Evolutionary conservation across 2,797 vertebrate species (phyloP).

Genomic region (Sphenopsis melanotis): DNA sequence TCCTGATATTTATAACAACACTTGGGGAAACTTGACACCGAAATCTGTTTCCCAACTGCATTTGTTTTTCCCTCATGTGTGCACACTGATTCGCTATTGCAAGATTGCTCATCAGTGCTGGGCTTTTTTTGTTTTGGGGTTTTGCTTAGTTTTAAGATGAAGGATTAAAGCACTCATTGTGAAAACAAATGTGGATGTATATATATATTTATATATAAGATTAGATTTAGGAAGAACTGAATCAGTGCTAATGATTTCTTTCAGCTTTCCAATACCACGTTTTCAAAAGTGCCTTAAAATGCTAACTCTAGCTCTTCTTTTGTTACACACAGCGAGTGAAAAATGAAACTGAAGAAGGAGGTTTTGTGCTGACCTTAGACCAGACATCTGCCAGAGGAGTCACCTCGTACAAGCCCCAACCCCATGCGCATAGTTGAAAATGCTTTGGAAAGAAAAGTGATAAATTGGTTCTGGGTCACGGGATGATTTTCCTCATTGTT

Average conservation of each 20-base stretch:
- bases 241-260: constrained; percentile 14
- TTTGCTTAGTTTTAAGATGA: constrained; percentile 35
- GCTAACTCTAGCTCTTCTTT: constrained; percentile 33
- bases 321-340: neutral
- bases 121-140: neutral
- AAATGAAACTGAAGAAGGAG: constrained; percentile 48
- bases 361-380: constrained; percentile 47
- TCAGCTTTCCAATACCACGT: neutral
- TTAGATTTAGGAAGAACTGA: neutral
- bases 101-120: constrained; percentile 59
- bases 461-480: neutral
- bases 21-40: constrained; percentile 59
- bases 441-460: neutral
- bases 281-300: constrained; percentile 16
- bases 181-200: constrained; percentile 6
- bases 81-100: constrained; percentile 51
- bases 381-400: constrained; percentile 30
- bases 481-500: neutral
- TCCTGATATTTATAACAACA: constrained; percentile 71
- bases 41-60: constrained; percentile 70
- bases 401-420: neutral
- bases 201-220: neutral
- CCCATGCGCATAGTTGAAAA: neutral
- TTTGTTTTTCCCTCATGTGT: constrained; percentile 65
- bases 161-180: constrained; percentile 15